phyloP scores from a whole-genome alignment of 2,888 invertebrate species.

The Scaptomyza reducta region DNA sequence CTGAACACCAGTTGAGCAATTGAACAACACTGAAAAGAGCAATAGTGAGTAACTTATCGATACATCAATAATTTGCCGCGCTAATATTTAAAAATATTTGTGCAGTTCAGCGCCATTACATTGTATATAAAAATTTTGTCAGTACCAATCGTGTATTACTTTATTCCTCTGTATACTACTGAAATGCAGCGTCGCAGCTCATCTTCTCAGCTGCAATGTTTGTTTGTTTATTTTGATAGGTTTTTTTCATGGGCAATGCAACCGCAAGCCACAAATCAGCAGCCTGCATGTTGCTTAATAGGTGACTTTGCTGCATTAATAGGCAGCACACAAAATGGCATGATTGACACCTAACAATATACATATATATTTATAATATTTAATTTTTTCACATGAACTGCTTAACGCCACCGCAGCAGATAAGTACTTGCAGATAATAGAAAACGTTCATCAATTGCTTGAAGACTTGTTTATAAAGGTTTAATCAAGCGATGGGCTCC shows the following conservation, averaged over 20 bases:
- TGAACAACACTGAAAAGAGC: background rate
- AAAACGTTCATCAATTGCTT: constrained; percentile 35
- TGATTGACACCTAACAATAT: constrained; percentile 75
- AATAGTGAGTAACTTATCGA: constrained; percentile 16
- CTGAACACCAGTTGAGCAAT: background rate
- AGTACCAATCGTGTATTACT: too few relatives aligned
- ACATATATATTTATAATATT: constrained; percentile 30
- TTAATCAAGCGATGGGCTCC: constrained; percentile 49
- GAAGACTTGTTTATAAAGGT: constrained; percentile 51
- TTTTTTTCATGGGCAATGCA: constrained; percentile 42
- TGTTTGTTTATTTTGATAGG: constrained; percentile 32
- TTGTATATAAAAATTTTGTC: background rate
- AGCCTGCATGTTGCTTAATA: constrained; percentile 61
- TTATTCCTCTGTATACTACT: too few relatives aligned
- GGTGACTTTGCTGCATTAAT: constrained; percentile 69
- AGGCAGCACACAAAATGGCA: constrained; percentile 60
- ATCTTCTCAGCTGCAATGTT: constrained; percentile 44
- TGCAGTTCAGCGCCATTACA: background rate
- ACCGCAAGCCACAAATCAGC: constrained; percentile 57
- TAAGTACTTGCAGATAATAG: constrained; percentile 27
- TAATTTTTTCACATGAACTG: constrained; percentile 24
- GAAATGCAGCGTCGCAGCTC: constrained; percentile 28
- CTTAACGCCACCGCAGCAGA: constrained; percentile 43
- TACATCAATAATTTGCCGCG: constrained; percentile 18
- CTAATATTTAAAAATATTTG: background rate